These are phyloP conservation scores for Hephaestus fuliginosus DNA, from an alignment of 2,797 vertebrate genomes.

Conservation along the genomic window DNA sequence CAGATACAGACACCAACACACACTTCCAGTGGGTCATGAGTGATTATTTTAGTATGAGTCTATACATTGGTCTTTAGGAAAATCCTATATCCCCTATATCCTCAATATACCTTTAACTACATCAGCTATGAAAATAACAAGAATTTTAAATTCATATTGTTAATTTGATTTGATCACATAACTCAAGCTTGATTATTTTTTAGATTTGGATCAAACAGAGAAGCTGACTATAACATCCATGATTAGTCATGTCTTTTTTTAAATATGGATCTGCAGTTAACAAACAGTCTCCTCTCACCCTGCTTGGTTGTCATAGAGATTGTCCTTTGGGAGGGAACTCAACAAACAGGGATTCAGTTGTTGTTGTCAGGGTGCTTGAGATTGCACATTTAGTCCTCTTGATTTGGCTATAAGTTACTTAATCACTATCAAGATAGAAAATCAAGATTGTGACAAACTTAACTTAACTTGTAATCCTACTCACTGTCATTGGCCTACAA, in stretches of 20 bases:
- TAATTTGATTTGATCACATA: not conserved
- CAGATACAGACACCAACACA: too few relatives aligned
- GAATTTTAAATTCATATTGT: not conserved
- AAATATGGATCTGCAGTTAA: conserved; percentile 34
- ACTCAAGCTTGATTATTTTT: not conserved
- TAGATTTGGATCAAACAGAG: not conserved
- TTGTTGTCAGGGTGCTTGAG: conserved; percentile 36
- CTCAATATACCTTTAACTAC: too few relatives aligned
- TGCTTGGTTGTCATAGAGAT: conserved; percentile 56
- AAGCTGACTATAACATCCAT: not conserved
- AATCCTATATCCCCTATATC: too few relatives aligned
- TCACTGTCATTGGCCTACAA: not conserved
- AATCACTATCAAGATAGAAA: not conserved
- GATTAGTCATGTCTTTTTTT: conserved; percentile 17
- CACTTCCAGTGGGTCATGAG: too few relatives aligned
- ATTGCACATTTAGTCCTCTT: conserved; percentile 6
- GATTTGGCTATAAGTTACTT: not conserved
- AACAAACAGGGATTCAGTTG: conserved; percentile 40
- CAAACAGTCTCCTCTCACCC: conserved; percentile 30
- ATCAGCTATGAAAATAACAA: not conserved
- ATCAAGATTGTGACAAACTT: not conserved
- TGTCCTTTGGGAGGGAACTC: conserved; percentile 47
- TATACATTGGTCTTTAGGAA: too few relatives aligned
- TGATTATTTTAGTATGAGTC: too few relatives aligned
- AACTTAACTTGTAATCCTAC: not conserved